Percentiles rank a stretch among this genome's conserved stretches.
Evolutionary conservation across 2,888 invertebrate species (phyloP).

Genomic region (Melinaea marsaeus): DNA sequence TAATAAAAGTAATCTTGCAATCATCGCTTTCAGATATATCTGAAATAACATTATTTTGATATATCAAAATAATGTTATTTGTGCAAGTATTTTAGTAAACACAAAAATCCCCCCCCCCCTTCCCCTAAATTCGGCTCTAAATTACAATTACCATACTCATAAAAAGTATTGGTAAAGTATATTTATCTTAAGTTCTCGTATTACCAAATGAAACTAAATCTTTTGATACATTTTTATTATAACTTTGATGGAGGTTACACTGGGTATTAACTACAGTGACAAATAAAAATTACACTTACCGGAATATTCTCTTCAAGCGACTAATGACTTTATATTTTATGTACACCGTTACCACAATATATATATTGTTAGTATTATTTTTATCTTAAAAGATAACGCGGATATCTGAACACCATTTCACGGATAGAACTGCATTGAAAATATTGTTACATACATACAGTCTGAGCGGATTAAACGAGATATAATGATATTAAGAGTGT

Average conservation of each 20-base stretch:
- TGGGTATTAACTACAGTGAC: background rate
- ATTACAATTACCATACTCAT: too few species aligned
- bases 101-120: too few species aligned
- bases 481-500: constrained; percentile 5
- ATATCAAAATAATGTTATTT: too few species aligned
- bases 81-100: too few species aligned
- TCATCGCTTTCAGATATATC: too few species aligned
- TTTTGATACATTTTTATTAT: too few species aligned
- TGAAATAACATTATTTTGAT: too few species aligned
- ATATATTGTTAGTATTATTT: constrained; percentile 34
- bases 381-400: constrained; percentile 28
- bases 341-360: constrained; percentile 54
- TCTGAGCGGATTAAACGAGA: constrained; percentile 56
- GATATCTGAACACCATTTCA: constrained; percentile 22
- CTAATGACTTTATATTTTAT: constrained; percentile 74
- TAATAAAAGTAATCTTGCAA: too few species aligned
- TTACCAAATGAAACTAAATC: too few species aligned
- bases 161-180: too few species aligned
- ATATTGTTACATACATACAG: constrained; percentile 45
- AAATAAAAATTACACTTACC: constrained; percentile 52
- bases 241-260: background rate
- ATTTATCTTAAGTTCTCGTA: too few species aligned
- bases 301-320: constrained; percentile 75
- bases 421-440: constrained; percentile 17
- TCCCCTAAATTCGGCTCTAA: too few species aligned